A percentile compares a stretch with the other conserved stretches of the same genome.
Evolutionary conservation across 64 coral and sea anemone genomes (phyloP).

Genomic region (Catalaphyllia jardinei): DNA sequence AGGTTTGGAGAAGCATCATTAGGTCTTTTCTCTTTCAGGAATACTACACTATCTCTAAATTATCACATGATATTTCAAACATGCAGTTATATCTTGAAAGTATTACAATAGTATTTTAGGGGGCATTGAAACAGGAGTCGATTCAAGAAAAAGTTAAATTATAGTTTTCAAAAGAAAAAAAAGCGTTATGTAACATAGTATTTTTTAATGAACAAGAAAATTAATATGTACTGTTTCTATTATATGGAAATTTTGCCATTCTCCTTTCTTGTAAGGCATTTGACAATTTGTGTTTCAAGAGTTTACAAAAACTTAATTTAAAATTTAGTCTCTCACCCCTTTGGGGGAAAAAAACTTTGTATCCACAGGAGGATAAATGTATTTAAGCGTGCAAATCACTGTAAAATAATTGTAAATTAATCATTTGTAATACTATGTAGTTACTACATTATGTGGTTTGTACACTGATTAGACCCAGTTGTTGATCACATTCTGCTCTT

Average conservation of each 20-base stretch:
- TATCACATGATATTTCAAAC: not conserved
- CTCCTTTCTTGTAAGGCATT: not conserved
- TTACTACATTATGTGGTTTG: not conserved
- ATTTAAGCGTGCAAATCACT: not conserved
- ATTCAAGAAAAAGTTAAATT: conserved; percentile 16
- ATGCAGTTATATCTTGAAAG: not conserved
- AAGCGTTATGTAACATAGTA: conserved; percentile 19
- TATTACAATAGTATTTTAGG: conserved; percentile 16
- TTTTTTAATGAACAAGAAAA: conserved; percentile 25
- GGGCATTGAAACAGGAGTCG: not conserved
- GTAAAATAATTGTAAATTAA: not conserved
- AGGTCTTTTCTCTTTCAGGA: not conserved
- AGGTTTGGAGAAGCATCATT: not conserved
- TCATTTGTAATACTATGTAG: not conserved
- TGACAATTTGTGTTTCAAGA: not conserved
- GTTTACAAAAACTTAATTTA: not conserved
- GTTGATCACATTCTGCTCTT: too few species aligned
- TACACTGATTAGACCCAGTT: too few species aligned
- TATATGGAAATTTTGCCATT: not conserved
- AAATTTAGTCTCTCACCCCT: not conserved
- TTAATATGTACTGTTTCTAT: not conserved
- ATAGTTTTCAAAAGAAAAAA: conserved; percentile 32
- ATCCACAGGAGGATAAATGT: not conserved
- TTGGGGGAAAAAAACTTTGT: not conserved
- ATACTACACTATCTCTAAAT: not conserved